Conservation (phyloP, 2,888 invertebrate genomes). For the Drosophila mimica region DNA sequence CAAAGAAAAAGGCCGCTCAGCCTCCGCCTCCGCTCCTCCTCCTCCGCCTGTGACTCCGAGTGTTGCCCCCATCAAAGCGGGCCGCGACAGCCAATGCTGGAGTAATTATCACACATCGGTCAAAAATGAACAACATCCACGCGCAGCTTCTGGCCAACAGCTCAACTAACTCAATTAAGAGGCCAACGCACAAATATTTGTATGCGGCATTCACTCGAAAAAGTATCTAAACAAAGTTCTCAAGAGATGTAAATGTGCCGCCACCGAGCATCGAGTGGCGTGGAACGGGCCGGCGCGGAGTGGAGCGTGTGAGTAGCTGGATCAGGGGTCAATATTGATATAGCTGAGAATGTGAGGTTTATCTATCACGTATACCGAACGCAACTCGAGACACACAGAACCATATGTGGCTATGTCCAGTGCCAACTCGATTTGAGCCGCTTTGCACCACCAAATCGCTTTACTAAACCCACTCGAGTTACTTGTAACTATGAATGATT, state of each 20-base stretch:
- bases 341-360: conserved; percentile 24
- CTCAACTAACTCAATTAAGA: conserved; percentile 78
- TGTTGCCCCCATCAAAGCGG: conserved; percentile 55
- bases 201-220: conserved; percentile 82
- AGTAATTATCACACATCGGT: conserved; percentile 79
- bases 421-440: conserved; percentile 34
- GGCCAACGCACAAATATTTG: conserved; percentile 76
- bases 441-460: conserved; percentile 26
- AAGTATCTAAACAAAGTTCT: conserved; percentile 80
- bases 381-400: conserved; percentile 10
- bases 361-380: conserved; percentile 4
- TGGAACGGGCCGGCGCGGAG: conserved; percentile 17
- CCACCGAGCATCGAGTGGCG: conserved; percentile 3
- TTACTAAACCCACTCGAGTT: conserved; percentile 23
- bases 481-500: conserved; percentile 32
- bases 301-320: conserved; percentile 56
- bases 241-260: conserved; percentile 41
- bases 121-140: conserved; percentile 78
- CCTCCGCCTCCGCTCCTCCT: neutral
- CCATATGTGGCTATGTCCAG: conserved; percentile 21
- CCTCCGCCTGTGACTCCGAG: neutral
- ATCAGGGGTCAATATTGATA: conserved; percentile 61
- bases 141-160: conserved; percentile 66
- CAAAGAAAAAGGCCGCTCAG: conserved; percentile 53
- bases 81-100: conserved; percentile 59